Evolutionary conservation across 2,888 invertebrate species (phyloP).

Genomic region (Lepidocyrtoides sp.): DNA sequence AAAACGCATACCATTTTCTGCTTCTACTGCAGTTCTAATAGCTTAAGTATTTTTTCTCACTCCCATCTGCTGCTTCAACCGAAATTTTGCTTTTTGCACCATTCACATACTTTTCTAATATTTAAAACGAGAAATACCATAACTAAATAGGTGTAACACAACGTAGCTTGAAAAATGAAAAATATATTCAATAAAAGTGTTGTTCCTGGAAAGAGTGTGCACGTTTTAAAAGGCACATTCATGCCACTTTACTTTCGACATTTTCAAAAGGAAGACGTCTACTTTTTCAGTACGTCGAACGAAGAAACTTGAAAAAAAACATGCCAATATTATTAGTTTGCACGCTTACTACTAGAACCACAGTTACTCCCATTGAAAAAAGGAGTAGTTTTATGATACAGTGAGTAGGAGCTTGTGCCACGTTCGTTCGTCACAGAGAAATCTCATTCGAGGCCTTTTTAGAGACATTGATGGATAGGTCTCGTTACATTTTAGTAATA

Average conservation of each 20-base stretch:
- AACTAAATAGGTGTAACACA: not conserved
- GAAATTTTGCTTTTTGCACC: not conserved
- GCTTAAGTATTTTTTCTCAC: conserved; percentile 22
- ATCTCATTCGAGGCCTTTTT: conserved; percentile 80
- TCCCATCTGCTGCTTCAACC: not conserved
- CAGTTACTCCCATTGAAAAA: not conserved
- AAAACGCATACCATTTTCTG: conserved; percentile 14
- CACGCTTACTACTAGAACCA: not conserved
- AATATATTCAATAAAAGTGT: conserved; percentile 66
- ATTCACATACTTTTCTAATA: conserved; percentile 1
- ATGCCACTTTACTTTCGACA: conserved; percentile 32
- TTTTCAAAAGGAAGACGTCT: not conserved
- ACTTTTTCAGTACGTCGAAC: not conserved
- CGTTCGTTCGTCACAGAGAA: conserved; percentile 55
- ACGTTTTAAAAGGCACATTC: conserved; percentile 35
- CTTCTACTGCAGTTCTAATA: conserved; percentile 39
- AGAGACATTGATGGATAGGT: conserved; percentile 85
- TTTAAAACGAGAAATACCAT: conserved; percentile 13
- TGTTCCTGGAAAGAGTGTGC: too few species aligned
- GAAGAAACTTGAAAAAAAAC: conserved; percentile 58
- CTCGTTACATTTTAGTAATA: conserved; percentile 85
- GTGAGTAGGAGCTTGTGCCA: not conserved
- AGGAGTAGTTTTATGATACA: not conserved
- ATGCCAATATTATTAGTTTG: conserved; percentile 65
- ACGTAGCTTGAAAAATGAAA: not conserved